Evolutionary conservation across 2,113 vertebrate species (phyloP), one percentile per base, ranked within the genome.

Genomic region (Ranitomeya variabilis): DNA sequence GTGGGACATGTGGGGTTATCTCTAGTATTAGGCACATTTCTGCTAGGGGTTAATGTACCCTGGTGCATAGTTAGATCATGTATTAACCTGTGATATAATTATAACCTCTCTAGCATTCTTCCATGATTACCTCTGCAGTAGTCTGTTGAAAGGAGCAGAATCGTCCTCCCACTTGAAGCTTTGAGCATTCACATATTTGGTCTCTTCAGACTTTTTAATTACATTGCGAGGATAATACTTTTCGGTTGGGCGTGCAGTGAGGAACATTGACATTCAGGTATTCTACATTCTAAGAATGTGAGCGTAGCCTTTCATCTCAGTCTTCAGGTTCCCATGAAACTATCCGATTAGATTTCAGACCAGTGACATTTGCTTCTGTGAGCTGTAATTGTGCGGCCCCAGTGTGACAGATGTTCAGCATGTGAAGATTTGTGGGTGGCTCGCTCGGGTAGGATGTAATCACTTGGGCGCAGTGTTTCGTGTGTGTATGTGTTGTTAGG

Each of bases 401-500:
- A 52, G 51, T 80, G 69, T 67, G 81, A 89, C 87, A 83, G 87
- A 83, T 88, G 87, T 78, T 85, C 87, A 57, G 57, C 73, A 69
- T n/a, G 79, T 85, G 74, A 79, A 69, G 59, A 85, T 69, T 77
- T 21, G 57, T 64, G 82, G 60, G 73, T 71, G 23, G 60, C 54
- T 78, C 21, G 3, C 37, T 45, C 9, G 18, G 57, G 82, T 55
- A 37, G 60, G 82, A 89, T 83, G 57, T 62, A 83, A 89, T 69
- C 71, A 89, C 62, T 78, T 85, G 87, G 73, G 87, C 31, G 57
- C 78, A 13, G 67, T 89, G 82, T 76, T 77, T 77, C 54, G 13
- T 62, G 9, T 64, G 74, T 77, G 64, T 78, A 23, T 77, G 69
- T 69, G 81, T 78, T 89, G 78, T 78, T 83, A 73, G 55, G 80